Conservation (phyloP, 1,140 invertebrate genomes). For the Ceratosolen fusciceps region DNA sequence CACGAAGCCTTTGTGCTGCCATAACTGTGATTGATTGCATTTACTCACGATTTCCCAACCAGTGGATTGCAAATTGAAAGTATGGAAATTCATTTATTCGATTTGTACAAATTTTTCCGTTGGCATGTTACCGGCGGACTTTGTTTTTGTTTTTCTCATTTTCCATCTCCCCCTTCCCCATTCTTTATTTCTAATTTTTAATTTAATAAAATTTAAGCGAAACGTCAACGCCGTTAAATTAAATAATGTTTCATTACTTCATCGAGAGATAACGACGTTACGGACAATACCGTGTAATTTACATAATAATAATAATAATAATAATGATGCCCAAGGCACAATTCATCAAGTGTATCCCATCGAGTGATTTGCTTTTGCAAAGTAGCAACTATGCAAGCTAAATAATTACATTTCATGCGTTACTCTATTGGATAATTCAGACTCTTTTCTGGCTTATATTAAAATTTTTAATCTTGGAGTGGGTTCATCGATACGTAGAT, state of each 20-base stretch:
- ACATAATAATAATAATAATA: conserved; percentile 26
- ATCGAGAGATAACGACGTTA: conserved; percentile 22
- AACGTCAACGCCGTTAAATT: conserved; percentile 23
- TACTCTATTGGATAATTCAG: not conserved
- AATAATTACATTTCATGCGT: conserved; percentile 2
- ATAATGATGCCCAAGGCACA: not conserved
- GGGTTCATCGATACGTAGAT: too few relatives aligned
- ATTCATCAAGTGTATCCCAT: conserved; percentile 2
- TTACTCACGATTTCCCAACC: not conserved
- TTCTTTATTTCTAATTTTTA: too few relatives aligned
- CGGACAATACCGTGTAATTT: conserved; percentile 28
- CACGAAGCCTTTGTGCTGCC: too few relatives aligned
- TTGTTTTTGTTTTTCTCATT: too few relatives aligned
- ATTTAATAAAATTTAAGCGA: not conserved
- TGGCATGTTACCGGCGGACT: too few relatives aligned
- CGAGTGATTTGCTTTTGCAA: conserved; percentile 10
- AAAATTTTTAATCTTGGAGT: too few relatives aligned
- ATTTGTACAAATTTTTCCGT: not conserved
- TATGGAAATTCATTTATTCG: not conserved
- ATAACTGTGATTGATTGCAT: not conserved
- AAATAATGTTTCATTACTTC: conserved; percentile 29
- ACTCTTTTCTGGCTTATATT: too few relatives aligned
- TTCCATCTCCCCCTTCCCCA: too few relatives aligned
- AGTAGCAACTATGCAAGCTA: not conserved
- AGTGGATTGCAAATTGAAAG: conserved; percentile 10